Evolutionary conservation across 2,888 invertebrate genomes (phyloP).

Genomic region (Himalopsyche kuldschensis): DNA sequence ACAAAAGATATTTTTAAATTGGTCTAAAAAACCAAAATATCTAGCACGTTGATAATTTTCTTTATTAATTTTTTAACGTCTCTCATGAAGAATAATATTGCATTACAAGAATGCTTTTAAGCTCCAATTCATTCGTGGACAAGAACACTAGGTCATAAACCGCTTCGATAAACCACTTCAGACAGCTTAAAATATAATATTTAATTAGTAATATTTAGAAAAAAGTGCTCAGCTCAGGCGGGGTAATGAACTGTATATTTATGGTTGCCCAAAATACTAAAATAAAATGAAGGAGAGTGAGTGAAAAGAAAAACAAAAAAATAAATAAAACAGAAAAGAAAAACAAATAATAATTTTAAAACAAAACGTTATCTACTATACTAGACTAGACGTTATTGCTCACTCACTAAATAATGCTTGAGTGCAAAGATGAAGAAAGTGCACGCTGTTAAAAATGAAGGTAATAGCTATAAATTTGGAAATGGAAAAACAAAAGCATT

Average conservation of each 20-base stretch:
- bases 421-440: not conserved
- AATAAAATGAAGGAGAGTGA: not conserved
- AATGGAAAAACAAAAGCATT: not conserved
- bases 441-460: not conserved
- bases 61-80: too few relatives aligned
- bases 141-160: too few relatives aligned
- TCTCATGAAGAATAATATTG: too few relatives aligned
- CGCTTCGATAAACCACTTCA: too few relatives aligned
- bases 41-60: too few relatives aligned
- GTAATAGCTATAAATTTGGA: not conserved
- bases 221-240: too few relatives aligned
- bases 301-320: not conserved
- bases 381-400: not conserved
- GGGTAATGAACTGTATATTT: not conserved
- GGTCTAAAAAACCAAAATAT: too few relatives aligned
- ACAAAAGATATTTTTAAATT: too few relatives aligned
- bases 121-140: too few relatives aligned
- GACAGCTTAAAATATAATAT: too few relatives aligned
- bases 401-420: not conserved
- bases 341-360: not conserved
- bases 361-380: not conserved
- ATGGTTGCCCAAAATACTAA: not conserved
- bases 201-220: too few relatives aligned
- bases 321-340: not conserved
- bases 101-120: too few relatives aligned